Evolutionary conservation across 2,797 vertebrate genomes (phyloP).

Genomic region (Mus spretus): DNA sequence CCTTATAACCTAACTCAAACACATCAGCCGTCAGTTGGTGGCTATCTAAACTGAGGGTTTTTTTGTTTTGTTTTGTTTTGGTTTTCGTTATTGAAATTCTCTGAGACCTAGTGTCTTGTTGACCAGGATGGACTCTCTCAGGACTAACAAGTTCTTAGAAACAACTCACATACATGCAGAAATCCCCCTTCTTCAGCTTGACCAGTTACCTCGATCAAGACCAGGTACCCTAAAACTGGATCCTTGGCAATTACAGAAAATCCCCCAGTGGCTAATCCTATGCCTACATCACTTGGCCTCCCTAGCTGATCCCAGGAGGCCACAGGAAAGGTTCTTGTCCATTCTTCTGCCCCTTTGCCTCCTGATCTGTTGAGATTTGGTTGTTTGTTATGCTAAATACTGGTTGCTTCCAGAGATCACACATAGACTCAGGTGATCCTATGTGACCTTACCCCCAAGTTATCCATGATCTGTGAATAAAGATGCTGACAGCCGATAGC

Average conservation of each 20-base stretch:
- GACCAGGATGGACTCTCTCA: not conserved
- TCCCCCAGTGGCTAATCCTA: not conserved
- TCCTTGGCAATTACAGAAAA: too few species aligned
- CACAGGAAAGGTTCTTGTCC: not conserved
- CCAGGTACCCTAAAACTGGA: not conserved
- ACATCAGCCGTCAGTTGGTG: not conserved
- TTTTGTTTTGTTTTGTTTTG: not conserved
- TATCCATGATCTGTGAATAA: not conserved
- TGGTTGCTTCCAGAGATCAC: not conserved
- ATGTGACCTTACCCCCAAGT: not conserved
- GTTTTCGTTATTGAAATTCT: not conserved
- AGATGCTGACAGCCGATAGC: not conserved
- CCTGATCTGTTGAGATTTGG: not conserved
- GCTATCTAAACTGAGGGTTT: not conserved
- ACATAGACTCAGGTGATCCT: not conserved
- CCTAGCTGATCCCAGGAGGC: not conserved
- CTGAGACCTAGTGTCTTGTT: not conserved
- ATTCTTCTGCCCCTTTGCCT: accelerated
- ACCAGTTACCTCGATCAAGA: not conserved
- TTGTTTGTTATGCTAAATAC: not conserved
- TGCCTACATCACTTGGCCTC: too few species aligned
- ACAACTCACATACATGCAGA: not conserved
- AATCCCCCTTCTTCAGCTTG: not conserved
- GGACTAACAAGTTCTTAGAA: not conserved
- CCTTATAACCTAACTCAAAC: not conserved